phyloP scores from a whole-genome alignment of 2,888 invertebrate species.

The Ypsolopha sequella region DNA sequence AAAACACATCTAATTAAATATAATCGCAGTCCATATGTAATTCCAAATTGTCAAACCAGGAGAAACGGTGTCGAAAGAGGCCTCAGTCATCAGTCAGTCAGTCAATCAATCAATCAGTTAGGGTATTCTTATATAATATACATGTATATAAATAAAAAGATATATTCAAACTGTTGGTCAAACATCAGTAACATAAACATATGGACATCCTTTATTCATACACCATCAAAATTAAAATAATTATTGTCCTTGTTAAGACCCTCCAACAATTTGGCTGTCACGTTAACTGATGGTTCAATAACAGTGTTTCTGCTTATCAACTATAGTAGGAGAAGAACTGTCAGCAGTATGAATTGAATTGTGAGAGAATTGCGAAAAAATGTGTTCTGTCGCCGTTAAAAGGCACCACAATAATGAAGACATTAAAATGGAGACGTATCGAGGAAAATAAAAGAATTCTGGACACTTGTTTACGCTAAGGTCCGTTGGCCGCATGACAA shows the following conservation, averaged over 20 bases:
- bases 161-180: no score
- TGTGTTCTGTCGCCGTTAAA: background rate
- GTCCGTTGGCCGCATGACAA: constrained; percentile 19
- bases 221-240: no score
- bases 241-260: background rate
- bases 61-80: no score
- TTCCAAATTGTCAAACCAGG: no score
- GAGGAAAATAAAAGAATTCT: constrained; percentile 19
- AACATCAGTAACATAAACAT: no score
- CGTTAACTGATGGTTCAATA: background rate
- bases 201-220: no score
- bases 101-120: no score
- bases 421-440: constrained; percentile 11
- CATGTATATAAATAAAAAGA: no score
- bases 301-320: background rate
- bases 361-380: constrained; percentile 7
- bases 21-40: no score
- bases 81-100: no score
- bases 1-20: no score
- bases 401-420: constrained; percentile 10
- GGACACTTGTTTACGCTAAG: constrained; percentile 16
- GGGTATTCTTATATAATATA: no score
- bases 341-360: constrained; percentile 3
- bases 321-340: background rate
- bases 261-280: background rate